These are phyloP conservation scores for Allophyes oxyacanthae DNA, from an alignment of 2,888 invertebrate species.

Conservation along the genomic window DNA sequence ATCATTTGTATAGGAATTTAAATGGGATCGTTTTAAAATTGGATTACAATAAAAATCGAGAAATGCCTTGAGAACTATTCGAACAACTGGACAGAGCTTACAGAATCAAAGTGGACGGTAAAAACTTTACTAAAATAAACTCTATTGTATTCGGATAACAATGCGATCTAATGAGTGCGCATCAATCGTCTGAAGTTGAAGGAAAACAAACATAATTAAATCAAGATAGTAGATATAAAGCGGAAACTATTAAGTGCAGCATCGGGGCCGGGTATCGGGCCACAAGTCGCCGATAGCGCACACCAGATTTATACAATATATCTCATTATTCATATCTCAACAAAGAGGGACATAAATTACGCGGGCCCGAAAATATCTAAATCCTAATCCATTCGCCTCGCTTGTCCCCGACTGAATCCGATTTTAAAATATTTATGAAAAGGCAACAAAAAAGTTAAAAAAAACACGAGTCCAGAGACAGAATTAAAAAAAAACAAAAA, in stretches of 20 bases:
- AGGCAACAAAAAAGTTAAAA: conserved; percentile 77
- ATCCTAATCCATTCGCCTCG: conserved; percentile 88
- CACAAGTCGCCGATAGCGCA: conserved; percentile 67
- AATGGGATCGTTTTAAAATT: conserved; percentile 76
- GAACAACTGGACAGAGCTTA: conserved; percentile 53
- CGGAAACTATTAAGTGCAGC: conserved; percentile 69
- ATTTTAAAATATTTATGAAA: conserved; percentile 89
- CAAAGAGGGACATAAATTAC: conserved; percentile 87
- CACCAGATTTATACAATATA: conserved; percentile 74
- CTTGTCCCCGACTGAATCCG: conserved; percentile 86
- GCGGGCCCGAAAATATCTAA: conserved; percentile 86
- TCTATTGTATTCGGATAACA: conserved; percentile 51
- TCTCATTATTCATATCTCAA: conserved; percentile 87
- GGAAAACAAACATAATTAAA: conserved; percentile 63
- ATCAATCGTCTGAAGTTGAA: conserved; percentile 51
- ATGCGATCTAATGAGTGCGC: conserved; percentile 57
- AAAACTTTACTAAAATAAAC: conserved; percentile 58
- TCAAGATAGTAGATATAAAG: conserved; percentile 61
- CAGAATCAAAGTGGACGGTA: conserved; percentile 43
- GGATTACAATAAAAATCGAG: conserved; percentile 72
- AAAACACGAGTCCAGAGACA: conserved; percentile 79
- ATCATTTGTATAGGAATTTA: conserved; percentile 83
- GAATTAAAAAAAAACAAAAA: conserved; percentile 84
- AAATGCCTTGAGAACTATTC: conserved; percentile 59
- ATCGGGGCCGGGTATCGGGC: conserved; percentile 49